Evolutionary conservation across 2,888 invertebrate species (phyloP).

Genomic region (Geophilus truncorum): DNA sequence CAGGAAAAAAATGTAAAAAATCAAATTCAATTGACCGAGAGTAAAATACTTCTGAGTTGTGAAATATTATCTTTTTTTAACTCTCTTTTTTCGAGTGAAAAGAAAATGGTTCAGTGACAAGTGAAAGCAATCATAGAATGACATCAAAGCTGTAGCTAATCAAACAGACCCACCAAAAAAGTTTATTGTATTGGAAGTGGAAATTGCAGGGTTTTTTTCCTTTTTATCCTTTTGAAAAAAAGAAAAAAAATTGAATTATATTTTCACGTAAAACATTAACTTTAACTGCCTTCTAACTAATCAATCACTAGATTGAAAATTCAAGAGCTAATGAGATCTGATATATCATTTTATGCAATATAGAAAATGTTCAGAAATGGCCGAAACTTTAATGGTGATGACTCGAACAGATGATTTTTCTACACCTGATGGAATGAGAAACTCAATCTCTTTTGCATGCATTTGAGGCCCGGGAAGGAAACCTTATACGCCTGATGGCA

Average conservation of each 20-base stretch:
- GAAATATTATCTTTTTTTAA: background rate
- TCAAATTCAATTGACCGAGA: background rate
- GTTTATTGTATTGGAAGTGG: background rate
- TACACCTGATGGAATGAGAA: background rate
- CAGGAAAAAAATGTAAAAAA: background rate
- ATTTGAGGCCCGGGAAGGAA: background rate
- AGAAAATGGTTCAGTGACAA: background rate
- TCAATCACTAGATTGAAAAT: background rate
- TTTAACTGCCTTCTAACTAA: background rate
- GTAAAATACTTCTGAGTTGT: background rate
- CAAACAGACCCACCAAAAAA: background rate
- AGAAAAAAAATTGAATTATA: background rate
- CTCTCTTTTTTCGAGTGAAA: background rate
- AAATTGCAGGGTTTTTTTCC: background rate
- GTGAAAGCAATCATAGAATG: background rate
- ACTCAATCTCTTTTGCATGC: background rate
- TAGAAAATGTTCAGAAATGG: background rate
- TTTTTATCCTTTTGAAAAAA: background rate
- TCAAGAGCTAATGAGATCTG: background rate
- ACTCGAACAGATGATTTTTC: background rate
- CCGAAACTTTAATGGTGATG: background rate
- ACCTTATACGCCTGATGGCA: background rate
- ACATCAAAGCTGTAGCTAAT: slow-evolving; percentile 4
- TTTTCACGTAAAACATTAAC: background rate
- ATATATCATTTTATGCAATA: background rate